Evolutionary conservation across 2,888 invertebrate species (phyloP).

Genomic region (Drosophila anomelani): DNA sequence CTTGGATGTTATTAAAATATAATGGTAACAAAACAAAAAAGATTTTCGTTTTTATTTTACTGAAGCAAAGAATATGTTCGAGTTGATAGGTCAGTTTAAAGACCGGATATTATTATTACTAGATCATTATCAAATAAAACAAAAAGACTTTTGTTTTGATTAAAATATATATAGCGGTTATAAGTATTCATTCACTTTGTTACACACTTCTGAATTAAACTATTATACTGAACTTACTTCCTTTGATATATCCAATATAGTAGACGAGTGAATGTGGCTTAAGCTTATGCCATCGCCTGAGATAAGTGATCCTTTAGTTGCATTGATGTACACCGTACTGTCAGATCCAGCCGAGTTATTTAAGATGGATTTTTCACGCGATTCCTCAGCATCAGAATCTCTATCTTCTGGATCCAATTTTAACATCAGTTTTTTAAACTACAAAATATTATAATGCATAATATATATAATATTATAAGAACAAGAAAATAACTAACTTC

Average conservation of each 20-base stretch:
- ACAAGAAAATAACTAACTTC: too few species aligned
- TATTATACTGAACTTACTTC: slow-evolving; percentile 38
- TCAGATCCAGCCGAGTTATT: slow-evolving; percentile 72
- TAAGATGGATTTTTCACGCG: slow-evolving; percentile 78
- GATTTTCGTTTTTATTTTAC: too few species aligned
- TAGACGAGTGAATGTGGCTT: slow-evolving; percentile 43
- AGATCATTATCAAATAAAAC: too few species aligned
- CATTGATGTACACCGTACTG: slow-evolving; percentile 58
- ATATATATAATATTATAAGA: background rate
- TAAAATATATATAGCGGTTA: background rate
- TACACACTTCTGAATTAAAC: background rate
- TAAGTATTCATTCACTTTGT: background rate
- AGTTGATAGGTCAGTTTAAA: too few species aligned
- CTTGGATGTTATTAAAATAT: too few species aligned
- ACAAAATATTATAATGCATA: slow-evolving; percentile 10
- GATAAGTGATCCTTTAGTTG: slow-evolving; percentile 59
- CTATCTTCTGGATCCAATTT: slow-evolving; percentile 91
- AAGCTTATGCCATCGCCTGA: slow-evolving; percentile 58
- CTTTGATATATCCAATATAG: slow-evolving; percentile 8
- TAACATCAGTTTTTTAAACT: slow-evolving; percentile 94
- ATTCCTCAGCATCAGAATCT: slow-evolving; percentile 86
- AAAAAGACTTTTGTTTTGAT: background rate
- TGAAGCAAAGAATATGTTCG: too few species aligned
- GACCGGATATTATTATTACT: too few species aligned
- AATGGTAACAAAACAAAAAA: too few species aligned